Evolutionary conservation across 2,797 vertebrate species (phyloP).

Genomic region (Anguilla pacifica): DNA sequence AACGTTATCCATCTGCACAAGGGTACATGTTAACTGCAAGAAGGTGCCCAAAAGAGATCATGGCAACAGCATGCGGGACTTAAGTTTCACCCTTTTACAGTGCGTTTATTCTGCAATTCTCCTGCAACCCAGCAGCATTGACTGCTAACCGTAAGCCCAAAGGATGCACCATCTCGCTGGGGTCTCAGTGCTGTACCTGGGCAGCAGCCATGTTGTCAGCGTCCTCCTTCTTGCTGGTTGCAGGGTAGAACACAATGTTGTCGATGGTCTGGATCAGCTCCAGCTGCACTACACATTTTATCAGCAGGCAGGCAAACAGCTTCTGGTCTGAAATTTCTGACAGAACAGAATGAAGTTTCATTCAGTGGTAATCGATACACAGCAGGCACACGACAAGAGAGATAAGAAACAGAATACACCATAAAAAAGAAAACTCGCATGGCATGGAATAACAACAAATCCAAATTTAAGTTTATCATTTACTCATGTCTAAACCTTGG

Average conservation of each 20-base stretch:
- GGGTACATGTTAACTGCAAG: neutral
- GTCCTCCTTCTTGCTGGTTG: conserved; percentile 96
- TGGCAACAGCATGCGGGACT: no score
- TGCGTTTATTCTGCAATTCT: neutral
- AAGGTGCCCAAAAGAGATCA: neutral
- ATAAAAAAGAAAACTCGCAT: neutral
- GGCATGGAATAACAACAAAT: neutral
- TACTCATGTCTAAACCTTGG: neutral
- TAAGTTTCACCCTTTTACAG: neutral
- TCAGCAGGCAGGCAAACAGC: conserved; percentile 92
- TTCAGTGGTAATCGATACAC: neutral
- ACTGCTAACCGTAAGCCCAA: neutral
- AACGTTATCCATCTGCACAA: no score
- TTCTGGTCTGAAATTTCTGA: conserved; percentile 85
- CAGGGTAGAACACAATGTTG: conserved; percentile 95
- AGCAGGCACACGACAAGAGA: conserved; percentile 15
- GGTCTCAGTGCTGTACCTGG: conserved; percentile 71
- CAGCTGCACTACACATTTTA: conserved; percentile 96
- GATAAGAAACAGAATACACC: neutral
- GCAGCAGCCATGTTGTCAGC: conserved; percentile 95
- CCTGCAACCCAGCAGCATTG: neutral
- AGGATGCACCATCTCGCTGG: neutral
- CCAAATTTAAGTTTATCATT: neutral
- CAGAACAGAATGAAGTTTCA: neutral
- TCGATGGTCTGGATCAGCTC: conserved; percentile 98